Percentiles rank a stretch among this genome's conserved stretches.
Evolutionary conservation across 2,888 invertebrate species (phyloP).

Genomic region (Silvanus unidentatus): DNA sequence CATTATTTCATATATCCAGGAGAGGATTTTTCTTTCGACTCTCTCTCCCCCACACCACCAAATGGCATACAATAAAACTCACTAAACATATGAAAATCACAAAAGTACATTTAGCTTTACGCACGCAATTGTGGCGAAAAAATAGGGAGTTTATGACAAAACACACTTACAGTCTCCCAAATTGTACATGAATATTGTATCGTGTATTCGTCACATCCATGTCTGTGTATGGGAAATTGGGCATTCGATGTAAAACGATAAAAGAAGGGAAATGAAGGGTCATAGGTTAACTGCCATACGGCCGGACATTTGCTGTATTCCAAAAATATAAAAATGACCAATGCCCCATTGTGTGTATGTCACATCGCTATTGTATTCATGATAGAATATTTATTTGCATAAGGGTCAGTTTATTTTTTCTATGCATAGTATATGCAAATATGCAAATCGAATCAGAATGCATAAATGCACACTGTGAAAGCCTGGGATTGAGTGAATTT

Average conservation of each 20-base stretch:
- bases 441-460: constrained; percentile 2
- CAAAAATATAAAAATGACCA: constrained; percentile 42
- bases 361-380: constrained; percentile 25
- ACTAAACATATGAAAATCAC: constrained; percentile 25
- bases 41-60: too few species aligned
- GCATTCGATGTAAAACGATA: constrained; percentile 13
- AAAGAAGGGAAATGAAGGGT: constrained; percentile 25
- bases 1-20: too few species aligned
- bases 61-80: constrained; percentile 15
- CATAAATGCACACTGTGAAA: not conserved
- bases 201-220: not conserved
- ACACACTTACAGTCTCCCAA: constrained; percentile 26
- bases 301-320: constrained; percentile 35
- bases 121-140: constrained; percentile 40
- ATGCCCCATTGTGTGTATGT: constrained; percentile 28
- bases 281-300: constrained; percentile 40
- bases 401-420: constrained; percentile 33
- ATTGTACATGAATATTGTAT: constrained; percentile 1
- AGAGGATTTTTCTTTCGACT: too few species aligned
- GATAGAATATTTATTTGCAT: constrained; percentile 32
- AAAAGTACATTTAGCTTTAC: constrained; percentile 36
- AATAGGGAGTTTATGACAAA: constrained; percentile 39
- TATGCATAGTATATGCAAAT: constrained; percentile 11
- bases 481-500: not conserved
- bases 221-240: not conserved